A percentile compares a stretch with the other conserved stretches of the same genome.
Conservation (phyloP, 2,113 vertebrate species). For the Oryzias curvinotus region DNA sequence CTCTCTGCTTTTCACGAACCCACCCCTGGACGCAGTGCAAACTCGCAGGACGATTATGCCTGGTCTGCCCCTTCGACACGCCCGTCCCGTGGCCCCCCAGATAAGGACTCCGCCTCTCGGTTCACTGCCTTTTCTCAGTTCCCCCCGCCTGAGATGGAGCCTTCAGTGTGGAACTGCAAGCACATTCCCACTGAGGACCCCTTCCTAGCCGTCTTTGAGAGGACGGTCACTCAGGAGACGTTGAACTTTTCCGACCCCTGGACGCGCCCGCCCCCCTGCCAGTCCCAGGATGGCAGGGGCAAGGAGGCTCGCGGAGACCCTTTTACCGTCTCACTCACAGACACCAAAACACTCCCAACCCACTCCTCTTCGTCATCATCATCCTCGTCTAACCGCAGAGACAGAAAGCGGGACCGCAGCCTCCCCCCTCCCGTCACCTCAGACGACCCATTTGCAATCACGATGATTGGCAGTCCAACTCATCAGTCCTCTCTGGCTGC, state of each 20-base stretch:
- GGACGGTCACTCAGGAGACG: conserved; percentile 36
- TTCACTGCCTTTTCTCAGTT: conserved; percentile 71
- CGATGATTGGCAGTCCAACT: conserved; percentile 80
- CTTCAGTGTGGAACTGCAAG: conserved; percentile 76
- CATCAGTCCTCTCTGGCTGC: conserved; percentile 72
- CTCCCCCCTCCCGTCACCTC: conserved; percentile 65
- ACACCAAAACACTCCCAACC: conserved; percentile 63
- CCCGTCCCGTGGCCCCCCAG: conserved; percentile 39
- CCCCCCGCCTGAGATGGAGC: conserved; percentile 56
- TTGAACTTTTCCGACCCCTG: conserved; percentile 42
- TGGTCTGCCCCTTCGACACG: conserved; percentile 43
- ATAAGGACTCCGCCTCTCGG: conserved; percentile 46
- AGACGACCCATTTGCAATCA: conserved; percentile 79
- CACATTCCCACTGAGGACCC: conserved; percentile 74
- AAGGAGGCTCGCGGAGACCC: conserved; percentile 58
- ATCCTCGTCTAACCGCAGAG: conserved; percentile 54
- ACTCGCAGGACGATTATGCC: conserved; percentile 30
- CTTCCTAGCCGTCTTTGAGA: conserved; percentile 73
- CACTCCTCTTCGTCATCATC: conserved; percentile 55
- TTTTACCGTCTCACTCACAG: conserved; percentile 48
- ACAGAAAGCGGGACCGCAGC: conserved; percentile 69
- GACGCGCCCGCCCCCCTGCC: conserved; percentile 48
- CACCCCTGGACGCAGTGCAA: conserved; percentile 54
- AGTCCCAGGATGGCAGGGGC: conserved; percentile 48
- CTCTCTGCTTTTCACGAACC: conserved; percentile 69